These are phyloP conservation scores for Rhynchomys soricoides DNA, from an alignment of 2,113 vertebrate genomes.

Conservation along the genomic window DNA sequence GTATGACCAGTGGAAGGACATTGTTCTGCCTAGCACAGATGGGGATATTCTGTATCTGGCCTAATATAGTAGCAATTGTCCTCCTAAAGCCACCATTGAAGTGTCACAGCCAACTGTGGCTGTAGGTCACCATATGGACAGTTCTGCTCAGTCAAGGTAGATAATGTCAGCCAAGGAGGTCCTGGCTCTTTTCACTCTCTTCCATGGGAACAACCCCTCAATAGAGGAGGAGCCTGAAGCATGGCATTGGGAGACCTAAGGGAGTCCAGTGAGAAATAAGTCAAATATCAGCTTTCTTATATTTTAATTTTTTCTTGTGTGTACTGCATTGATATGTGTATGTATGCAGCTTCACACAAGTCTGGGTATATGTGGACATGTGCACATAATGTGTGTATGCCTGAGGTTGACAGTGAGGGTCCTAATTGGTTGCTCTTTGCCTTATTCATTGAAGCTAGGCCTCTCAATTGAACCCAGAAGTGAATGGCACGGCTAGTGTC, in stretches of 20 bases:
- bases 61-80: not conserved
- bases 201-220: not conserved
- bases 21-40: not conserved
- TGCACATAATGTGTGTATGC: not conserved
- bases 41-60: not conserved
- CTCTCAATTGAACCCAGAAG: not conserved
- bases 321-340: not conserved
- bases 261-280: not conserved
- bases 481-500: not conserved
- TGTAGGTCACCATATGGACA: not conserved
- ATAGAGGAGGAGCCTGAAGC: not conserved
- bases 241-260: not conserved
- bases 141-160: not conserved
- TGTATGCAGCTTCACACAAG: not conserved
- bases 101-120: not conserved
- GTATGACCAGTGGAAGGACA: not conserved
- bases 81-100: not conserved
- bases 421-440: not conserved
- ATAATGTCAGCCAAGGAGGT: not conserved
- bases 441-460: not conserved
- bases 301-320: not conserved
- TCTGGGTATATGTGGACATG: not conserved
- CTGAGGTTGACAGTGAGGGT: not conserved
- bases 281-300: not conserved
- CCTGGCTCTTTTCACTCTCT: not conserved